Conservation (phyloP, 2,797 vertebrate genomes). For the Acrocephalus scirpaceus region DNA sequence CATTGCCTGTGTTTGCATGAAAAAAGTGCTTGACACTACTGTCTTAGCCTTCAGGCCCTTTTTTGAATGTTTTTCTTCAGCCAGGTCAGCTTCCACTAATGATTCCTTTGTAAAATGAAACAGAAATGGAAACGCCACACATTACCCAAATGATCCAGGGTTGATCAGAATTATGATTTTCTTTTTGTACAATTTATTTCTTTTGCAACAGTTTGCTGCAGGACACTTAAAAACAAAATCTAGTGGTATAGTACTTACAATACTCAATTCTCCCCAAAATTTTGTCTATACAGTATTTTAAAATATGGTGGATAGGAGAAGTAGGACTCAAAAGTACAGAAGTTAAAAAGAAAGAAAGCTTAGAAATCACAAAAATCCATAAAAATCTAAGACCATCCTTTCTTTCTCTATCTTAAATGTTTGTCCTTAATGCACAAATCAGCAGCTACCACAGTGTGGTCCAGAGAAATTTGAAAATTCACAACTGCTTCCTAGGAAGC, state of each 20-base stretch:
- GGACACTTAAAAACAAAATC: neutral
- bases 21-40: neutral
- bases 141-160: neutral
- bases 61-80: neutral
- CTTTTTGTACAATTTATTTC: neutral
- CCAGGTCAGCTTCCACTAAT: neutral
- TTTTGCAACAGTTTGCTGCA: neutral
- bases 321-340: neutral
- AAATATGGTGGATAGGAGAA: neutral
- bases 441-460: too few species aligned
- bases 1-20: rapidly evolving
- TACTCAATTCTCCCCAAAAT: too few species aligned
- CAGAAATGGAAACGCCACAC: neutral
- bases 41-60: neutral
- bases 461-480: neutral
- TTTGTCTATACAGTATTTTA: neutral
- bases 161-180: neutral
- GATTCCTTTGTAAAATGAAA: neutral
- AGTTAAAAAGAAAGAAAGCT: neutral
- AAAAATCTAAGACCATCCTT: neutral
- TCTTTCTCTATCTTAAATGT: neutral
- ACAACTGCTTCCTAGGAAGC: neutral
- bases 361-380: neutral
- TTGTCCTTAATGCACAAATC: neutral
- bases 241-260: neutral